Conservation (phyloP, 2,888 invertebrate species). For the Xylocampa areola region DNA sequence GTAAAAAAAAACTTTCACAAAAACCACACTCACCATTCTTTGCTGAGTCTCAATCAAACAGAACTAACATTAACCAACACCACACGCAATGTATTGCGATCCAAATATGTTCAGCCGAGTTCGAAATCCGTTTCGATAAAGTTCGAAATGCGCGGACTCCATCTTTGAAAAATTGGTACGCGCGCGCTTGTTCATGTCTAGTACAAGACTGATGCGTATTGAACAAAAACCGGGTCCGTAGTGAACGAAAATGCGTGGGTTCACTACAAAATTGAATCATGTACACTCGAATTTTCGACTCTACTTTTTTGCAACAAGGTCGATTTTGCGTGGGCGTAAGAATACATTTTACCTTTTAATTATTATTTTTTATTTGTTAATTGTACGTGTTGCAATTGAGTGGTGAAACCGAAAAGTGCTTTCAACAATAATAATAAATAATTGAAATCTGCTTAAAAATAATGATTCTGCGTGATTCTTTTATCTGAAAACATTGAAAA, state of each 20-base stretch:
- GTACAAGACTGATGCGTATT: conserved; percentile 76
- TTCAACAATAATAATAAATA: conserved; percentile 56
- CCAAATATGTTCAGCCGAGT: conserved; percentile 25
- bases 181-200: conserved; percentile 74
- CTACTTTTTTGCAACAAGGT: conserved; percentile 61
- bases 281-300: conserved; percentile 66
- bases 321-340: conserved; percentile 37
- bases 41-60: conserved; percentile 13
- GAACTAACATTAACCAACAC: conserved; percentile 41
- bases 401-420: conserved; percentile 60
- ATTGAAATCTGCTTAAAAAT: too few species aligned
- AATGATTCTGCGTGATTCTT: too few species aligned
- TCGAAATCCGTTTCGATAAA: conserved; percentile 52
- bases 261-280: conserved; percentile 73
- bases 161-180: conserved; percentile 71
- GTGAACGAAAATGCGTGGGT: conserved; percentile 82
- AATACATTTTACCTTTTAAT: conserved; percentile 72
- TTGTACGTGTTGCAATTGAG: conserved; percentile 58
- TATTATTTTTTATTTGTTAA: conserved; percentile 75
- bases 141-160: conserved; percentile 61
- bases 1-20: not conserved
- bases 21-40: conserved; percentile 43
- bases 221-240: conserved; percentile 73
- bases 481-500: too few species aligned
- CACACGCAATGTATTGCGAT: conserved; percentile 44